phyloP scores from a whole-genome alignment of 2,113 vertebrate species.

The Nannospalax galili region DNA sequence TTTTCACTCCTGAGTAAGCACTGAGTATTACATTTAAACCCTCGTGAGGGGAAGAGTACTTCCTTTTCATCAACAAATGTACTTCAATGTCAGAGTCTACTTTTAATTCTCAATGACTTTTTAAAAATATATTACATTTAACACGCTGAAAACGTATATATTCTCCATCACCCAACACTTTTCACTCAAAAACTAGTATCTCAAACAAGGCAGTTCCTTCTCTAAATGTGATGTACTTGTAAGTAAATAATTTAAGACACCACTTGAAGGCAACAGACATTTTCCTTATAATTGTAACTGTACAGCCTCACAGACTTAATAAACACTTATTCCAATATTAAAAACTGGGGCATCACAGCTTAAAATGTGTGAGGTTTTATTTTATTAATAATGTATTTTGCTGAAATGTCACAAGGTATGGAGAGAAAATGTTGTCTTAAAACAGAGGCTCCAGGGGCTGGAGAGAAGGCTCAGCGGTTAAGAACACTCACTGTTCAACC shows the following conservation, averaged over 20 bases:
- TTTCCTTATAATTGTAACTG: constrained; percentile 58
- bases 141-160: constrained; percentile 49
- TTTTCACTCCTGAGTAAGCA: constrained; percentile 98
- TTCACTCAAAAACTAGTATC: constrained; percentile 57
- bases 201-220: constrained; percentile 51
- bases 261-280: constrained; percentile 29
- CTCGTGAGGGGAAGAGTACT: constrained; percentile 87
- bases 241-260: constrained; percentile 63
- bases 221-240: constrained; percentile 33
- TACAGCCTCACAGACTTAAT: constrained; percentile 38
- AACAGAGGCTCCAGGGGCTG: neutral
- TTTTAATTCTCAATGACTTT: constrained; percentile 73
- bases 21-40: constrained; percentile 88
- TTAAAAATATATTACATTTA: constrained; percentile 52
- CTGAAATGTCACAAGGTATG: constrained; percentile 25
- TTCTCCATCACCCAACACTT: constrained; percentile 55
- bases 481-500: too few species aligned
- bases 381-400: constrained; percentile 52
- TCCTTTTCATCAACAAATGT: constrained; percentile 86
- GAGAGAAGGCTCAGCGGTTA: too few species aligned
- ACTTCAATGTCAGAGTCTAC: constrained; percentile 74
- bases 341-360: neutral
- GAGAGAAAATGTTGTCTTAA: constrained; percentile 19
- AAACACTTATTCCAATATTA: constrained; percentile 61
- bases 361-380: constrained; percentile 37